Evolutionary conservation across 2,888 invertebrate genomes (phyloP).

Genomic region (Elysia crispata): DNA sequence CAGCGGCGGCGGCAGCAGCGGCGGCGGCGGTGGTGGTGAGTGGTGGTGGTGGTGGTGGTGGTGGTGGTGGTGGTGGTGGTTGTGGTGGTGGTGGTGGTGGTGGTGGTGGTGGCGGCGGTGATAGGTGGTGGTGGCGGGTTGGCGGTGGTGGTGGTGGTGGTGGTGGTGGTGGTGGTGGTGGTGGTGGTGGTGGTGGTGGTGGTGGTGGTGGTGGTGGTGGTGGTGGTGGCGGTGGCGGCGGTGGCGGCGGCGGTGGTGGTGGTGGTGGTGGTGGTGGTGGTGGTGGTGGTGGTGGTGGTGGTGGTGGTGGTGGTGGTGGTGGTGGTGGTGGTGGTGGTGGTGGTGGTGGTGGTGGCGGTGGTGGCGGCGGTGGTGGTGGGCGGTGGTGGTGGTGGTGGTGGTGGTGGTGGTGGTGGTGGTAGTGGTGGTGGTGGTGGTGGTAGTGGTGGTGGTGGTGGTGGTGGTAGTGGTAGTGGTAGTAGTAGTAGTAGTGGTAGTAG

Average conservation of each 20-base stretch:
- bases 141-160: too few species aligned
- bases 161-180: neutral
- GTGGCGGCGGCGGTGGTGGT: neutral
- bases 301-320: conserved; percentile 34
- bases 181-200: neutral
- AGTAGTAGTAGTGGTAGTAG: neutral
- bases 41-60: too few species aligned
- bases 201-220: neutral
- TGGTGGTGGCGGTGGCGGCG: conserved; percentile 2
- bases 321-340: conserved; percentile 33
- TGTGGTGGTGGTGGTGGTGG: too few species aligned
- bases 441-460: neutral
- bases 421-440: neutral
- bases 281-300: conserved; percentile 22
- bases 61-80: too few species aligned
- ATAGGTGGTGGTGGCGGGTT: too few species aligned
- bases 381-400: too few species aligned
- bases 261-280: conserved; percentile 1
- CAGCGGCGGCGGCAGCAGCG: too few species aligned
- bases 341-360: conserved; percentile 39
- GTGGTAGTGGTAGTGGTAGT: neutral
- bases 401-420: conserved; percentile 7
- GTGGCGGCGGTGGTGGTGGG: neutral
- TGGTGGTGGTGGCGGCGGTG: too few species aligned
- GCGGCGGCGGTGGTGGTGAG: too few species aligned